These are phyloP conservation scores for Sclerodermus sp. DNA, from an alignment of 2,888 invertebrate species.

Conservation along the genomic window DNA sequence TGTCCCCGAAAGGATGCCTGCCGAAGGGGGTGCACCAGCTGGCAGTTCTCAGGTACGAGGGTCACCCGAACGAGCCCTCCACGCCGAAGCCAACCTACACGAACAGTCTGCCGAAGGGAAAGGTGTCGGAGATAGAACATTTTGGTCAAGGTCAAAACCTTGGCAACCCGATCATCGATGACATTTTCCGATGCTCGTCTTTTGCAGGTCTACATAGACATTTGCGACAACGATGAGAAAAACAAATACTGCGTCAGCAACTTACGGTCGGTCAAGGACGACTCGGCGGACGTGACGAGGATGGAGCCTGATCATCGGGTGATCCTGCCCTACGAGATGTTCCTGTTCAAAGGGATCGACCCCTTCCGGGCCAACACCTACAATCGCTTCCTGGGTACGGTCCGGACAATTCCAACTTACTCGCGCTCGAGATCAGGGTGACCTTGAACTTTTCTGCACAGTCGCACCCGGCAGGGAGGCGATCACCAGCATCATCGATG, in stretches of 20 bases:
- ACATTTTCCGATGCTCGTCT: no score
- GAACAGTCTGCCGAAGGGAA: conserved; percentile 1
- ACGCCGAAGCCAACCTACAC: conserved; percentile 1
- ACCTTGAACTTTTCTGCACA: not conserved
- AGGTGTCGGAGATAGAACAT: no score
- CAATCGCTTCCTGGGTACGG: conserved; percentile 6
- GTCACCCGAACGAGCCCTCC: not conserved
- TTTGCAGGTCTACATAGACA: conserved; percentile 2
- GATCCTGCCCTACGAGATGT: conserved; percentile 76
- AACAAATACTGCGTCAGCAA: no score
- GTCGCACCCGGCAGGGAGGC: not conserved
- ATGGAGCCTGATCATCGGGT: conserved; percentile 81
- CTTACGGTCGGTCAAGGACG: no score
- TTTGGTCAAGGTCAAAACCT: no score
- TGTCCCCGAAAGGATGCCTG: conserved; percentile 21
- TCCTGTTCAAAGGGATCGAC: not conserved
- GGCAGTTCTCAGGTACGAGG: conserved; percentile 23
- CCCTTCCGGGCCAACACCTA: conserved; percentile 3
- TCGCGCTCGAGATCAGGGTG: no score
- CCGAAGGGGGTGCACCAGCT: conserved; percentile 19
- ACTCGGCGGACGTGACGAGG: conserved; percentile 59
- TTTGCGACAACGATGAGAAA: no score
- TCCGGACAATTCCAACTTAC: not conserved
- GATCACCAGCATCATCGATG: not conserved
- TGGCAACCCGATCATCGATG: no score